Evolutionary conservation across 2,113 vertebrate genomes (phyloP).

Genomic region (Ptilonorhynchus violaceus): DNA sequence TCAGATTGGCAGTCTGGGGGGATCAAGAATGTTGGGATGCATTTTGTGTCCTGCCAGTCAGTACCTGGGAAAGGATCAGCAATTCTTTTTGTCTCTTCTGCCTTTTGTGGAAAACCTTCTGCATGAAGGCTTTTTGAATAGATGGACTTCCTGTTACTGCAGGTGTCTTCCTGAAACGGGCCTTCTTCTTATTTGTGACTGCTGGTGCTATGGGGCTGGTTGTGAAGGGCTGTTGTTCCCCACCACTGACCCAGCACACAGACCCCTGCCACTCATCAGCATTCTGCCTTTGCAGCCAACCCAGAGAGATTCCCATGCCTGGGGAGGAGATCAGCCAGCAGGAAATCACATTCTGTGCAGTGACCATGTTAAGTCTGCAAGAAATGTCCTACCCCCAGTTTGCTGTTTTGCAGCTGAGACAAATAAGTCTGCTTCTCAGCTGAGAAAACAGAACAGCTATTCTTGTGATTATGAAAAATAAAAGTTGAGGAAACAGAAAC

Average conservation of each 20-base stretch:
- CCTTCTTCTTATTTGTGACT: neutral
- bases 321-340: neutral
- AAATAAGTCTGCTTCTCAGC: conserved; percentile 18
- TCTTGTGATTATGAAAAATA: neutral
- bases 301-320: neutral
- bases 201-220: neutral
- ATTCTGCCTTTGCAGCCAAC: neutral
- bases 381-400: neutral
- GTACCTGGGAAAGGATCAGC: neutral
- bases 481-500: neutral
- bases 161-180: neutral
- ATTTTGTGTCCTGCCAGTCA: neutral
- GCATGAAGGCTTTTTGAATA: neutral
- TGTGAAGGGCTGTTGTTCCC: neutral
- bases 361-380: neutral
- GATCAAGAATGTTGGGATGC: neutral
- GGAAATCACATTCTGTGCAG: neutral
- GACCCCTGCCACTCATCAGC: neutral
- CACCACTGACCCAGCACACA: neutral
- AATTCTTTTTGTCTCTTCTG: neutral
- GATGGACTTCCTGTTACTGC: neutral
- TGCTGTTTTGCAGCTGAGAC: neutral
- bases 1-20: no score
- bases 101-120: neutral
- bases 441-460: conserved; percentile 31